A percentile compares a stretch with the other conserved stretches of the same genome.
Conservation (phyloP, 1,140 invertebrate species). For the Elysia chlorotica region DNA sequence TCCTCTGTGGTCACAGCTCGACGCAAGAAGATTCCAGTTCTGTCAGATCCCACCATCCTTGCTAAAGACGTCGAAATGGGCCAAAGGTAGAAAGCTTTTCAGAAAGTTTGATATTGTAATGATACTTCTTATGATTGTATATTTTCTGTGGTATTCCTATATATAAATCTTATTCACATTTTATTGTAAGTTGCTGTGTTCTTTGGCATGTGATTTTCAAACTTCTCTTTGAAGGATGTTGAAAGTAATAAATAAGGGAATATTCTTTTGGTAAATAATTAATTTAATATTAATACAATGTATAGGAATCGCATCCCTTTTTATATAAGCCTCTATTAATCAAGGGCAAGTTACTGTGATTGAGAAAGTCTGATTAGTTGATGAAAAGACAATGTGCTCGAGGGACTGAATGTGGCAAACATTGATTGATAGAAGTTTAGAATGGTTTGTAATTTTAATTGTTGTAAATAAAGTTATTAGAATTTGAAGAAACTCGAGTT, state of each 20-base stretch:
- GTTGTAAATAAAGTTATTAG: too few relatives aligned
- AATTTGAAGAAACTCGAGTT: too few relatives aligned
- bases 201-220: not conserved
- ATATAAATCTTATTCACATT: not conserved
- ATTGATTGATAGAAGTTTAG: too few relatives aligned
- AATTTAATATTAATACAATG: too few relatives aligned
- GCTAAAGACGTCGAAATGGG: constrained; percentile 29
- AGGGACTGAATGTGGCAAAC: too few relatives aligned
- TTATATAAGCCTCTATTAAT: too few relatives aligned
- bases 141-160: not conserved
- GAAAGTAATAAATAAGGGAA: not conserved
- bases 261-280: too few relatives aligned
- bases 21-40: constrained; percentile 27
- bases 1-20: constrained; percentile 4
- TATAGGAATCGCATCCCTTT: too few relatives aligned
- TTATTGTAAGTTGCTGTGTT: not conserved
- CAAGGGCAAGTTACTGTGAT: too few relatives aligned
- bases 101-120: not conserved
- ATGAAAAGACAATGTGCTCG: too few relatives aligned
- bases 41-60: constrained; percentile 18
- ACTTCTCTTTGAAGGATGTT: not conserved
- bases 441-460: too few relatives aligned
- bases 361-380: too few relatives aligned
- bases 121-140: not conserved
- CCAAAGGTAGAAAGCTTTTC: constrained; percentile 39